Percentiles rank a stretch among this genome's conserved stretches.
phyloP scores from a whole-genome alignment of 1,140 invertebrate genomes.

The Diprion similis region DNA sequence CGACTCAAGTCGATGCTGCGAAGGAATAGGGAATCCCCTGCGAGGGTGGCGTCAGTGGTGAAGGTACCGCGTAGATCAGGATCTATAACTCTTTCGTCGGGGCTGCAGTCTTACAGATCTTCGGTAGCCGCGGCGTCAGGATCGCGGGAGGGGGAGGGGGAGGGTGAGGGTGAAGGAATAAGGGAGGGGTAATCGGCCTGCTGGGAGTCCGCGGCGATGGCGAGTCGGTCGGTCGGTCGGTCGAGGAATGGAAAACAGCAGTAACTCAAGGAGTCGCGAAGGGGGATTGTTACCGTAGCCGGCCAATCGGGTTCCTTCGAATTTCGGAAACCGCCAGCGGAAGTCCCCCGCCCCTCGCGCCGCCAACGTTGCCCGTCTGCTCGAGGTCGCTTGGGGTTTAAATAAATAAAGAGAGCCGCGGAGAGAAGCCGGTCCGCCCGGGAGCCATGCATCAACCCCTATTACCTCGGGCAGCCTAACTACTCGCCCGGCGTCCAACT shows the following conservation, averaged over 20 bases:
- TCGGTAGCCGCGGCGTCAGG: not conserved
- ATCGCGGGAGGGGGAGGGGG: too few relatives aligned
- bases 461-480: conserved; percentile 40
- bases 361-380: not conserved
- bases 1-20: not conserved
- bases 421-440: conserved; percentile 29
- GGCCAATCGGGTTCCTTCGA: not conserved
- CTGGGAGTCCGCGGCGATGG: not conserved
- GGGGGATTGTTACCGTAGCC: not conserved
- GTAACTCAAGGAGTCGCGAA: not conserved
- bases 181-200: not conserved
- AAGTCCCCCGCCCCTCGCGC: not conserved
- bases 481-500: conserved; percentile 40
- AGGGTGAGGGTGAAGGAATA: not conserved
- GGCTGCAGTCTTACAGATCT: not conserved
- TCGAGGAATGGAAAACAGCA: conserved; percentile 7
- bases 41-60: not conserved
- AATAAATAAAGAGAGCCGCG: conserved; percentile 45
- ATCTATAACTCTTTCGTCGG: not conserved
- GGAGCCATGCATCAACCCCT: conserved; percentile 46
- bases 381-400: conserved; percentile 37
- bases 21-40: too few relatives aligned
- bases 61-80: not conserved
- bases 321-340: not conserved
- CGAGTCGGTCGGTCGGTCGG: too few relatives aligned